Base-by-base conservation (phyloP, 2,797 vertebrate genomes). In the Chaenodraco wilsoni region DNA sequence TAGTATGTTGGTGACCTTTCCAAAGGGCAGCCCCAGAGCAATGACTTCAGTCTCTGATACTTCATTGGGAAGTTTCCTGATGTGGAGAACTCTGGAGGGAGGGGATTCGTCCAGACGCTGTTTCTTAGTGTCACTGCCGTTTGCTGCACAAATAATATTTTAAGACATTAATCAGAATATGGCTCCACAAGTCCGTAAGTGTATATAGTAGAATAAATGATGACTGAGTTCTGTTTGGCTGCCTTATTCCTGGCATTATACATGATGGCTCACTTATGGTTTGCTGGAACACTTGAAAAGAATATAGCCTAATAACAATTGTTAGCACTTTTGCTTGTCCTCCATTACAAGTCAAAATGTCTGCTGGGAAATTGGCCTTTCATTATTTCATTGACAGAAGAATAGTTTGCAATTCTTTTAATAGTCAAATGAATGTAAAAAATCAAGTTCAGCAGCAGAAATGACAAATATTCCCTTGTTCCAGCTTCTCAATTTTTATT, bases 41-140 rank as follows among this genome's bases (percentile, higher is more conserved):
- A 99, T 99, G 85, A 99, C 98, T 93, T 99, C 98, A 0, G 98
- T 99, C 90, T 99, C 98, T 27, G 97, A 98, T 81, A 99, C 98
- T 93, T 99, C 97, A 52, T 95, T 97, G 40, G 98, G 98, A 85
- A 99, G 95, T 84, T 99, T 99, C 77, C 98, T 95, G 88, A 99
- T 99, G 91, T 99, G 98, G 77, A 99, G 97, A 72, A 99, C 98
- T 92, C 97, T 96, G 83, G 97, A 99, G 68, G 98, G 96, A 43
- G 96, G 94, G 58, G 95, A 96, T 84, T 99, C 97, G 89, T 99
- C 98, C 87, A 96, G 90, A 91, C 98, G 97, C 92, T 99, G 97
- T 91, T 99, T 99, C 93, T 99, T 99, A 90, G 92, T 98, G 94
- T 99, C 98, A 87, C 96, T 97, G 88, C 98, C 98, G 88, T 99